A percentile compares a stretch with the other conserved stretches of the same genome.
phyloP scores from a whole-genome alignment of 2,888 invertebrate genomes.

The Amblyteles armatorius region DNA sequence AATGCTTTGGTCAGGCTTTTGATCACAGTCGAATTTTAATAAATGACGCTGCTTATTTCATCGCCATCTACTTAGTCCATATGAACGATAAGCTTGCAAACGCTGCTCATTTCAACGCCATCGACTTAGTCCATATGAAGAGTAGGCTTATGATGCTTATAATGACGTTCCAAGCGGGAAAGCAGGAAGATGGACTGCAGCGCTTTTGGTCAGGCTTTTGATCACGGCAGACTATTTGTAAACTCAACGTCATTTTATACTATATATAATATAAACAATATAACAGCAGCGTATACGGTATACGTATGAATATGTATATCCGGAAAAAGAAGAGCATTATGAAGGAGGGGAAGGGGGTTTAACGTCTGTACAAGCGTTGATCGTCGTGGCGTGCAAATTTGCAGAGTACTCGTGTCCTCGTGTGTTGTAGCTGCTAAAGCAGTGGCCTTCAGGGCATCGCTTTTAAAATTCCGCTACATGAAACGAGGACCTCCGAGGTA shows the following conservation, averaged over 20 bases:
- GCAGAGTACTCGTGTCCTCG: conserved; percentile 45
- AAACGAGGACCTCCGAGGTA: conserved; percentile 16
- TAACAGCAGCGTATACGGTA: conserved; percentile 2
- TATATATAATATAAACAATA: conserved; percentile 7
- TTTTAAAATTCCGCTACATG: conserved; percentile 45
- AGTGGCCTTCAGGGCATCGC: conserved; percentile 27
- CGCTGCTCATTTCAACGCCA: no score
- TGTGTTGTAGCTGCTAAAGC: conserved; percentile 35
- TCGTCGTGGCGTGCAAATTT: conserved; percentile 41
- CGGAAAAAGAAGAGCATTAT: not conserved
- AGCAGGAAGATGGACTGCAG: not conserved
- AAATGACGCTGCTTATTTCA: no score
- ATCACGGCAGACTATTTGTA: conserved; percentile 69
- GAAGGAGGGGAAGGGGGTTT: not conserved
- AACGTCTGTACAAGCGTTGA: conserved; percentile 30
- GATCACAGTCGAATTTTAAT: no score
- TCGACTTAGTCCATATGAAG: no score
- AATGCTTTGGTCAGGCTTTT: no score
- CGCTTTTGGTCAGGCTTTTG: conserved; percentile 11
- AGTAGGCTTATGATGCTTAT: no score
- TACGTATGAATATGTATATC: not conserved
- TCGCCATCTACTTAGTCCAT: no score
- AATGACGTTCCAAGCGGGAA: not conserved
- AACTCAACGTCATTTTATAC: conserved; percentile 55
- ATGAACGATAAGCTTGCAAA: no score